Evolutionary conservation across 2,113 vertebrate genomes (phyloP), one percentile per base, ranked within the genome.

Genomic region (Aegithalos caudatus): DNA sequence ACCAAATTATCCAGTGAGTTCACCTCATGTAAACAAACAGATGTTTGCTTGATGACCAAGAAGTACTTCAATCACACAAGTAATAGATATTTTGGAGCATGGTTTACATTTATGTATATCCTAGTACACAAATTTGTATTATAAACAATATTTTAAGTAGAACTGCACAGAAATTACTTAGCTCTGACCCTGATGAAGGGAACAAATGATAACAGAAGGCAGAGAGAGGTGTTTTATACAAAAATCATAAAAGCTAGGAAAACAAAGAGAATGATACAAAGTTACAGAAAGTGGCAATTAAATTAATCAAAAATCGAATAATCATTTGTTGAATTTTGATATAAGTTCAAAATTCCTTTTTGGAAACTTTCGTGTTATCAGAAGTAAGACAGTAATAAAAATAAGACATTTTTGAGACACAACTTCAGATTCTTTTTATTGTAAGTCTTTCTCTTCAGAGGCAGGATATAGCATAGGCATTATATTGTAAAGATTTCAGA

Each of bases 51-150:
- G 27, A 66, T 14, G 24, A 29, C 23, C 7, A 51, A 73, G 86
- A 80, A 50, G 20, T 5, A 81, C 29, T 37, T 15, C 1, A 4
- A 6, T 54, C 29, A 44, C 13, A 4, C 0, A 6, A 70, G 9
- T 29, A 78, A 50, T 7, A 54, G 58, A 71, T 9, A 35, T 71
- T 84, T 25, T 58, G 14, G 13, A 62, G 5, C 25, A 62, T 24
- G 15, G 18, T 62, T 84, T 54, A 45, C 33, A 51, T 3, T 53
- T 77, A 54, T 1, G 1, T 9, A 48, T 45, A 62, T 10, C 29
- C 31, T n/a, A 42, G 4, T 38, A 35, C 9, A 47, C 2, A 10
- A 42, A 47, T 48, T 62, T 50, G 1, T 38, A 71, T 37, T 53
- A 70, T 78, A 87, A 69, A 0, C 14, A 57, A 12, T 44, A 50